phyloP scores from a whole-genome alignment of 2,888 invertebrate species.

The Pterostichus niger region DNA sequence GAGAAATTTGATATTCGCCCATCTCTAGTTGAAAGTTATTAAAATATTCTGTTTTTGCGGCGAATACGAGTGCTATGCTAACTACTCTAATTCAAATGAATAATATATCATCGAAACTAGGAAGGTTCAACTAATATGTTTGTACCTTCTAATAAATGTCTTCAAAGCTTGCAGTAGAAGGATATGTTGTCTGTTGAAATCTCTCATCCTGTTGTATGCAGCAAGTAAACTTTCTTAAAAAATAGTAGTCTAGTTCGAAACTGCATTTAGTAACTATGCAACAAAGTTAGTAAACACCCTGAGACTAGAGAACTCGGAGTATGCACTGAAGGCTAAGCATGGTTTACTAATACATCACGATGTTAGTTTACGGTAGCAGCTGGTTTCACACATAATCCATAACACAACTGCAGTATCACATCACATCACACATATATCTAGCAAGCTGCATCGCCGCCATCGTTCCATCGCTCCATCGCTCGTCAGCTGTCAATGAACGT shows the following conservation, averaged over 20 bases:
- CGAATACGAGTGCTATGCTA: too few species aligned
- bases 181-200: background rate
- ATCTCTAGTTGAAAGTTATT: too few species aligned
- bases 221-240: background rate
- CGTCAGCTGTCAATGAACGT: background rate
- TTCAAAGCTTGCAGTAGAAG: too few species aligned
- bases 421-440: too few species aligned
- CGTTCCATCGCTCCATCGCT: background rate
- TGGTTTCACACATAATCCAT: constrained; percentile 42
- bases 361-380: constrained; percentile 10
- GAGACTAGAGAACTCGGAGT: background rate
- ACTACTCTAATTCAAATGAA: too few species aligned
- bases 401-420: constrained; percentile 13
- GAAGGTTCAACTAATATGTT: too few species aligned
- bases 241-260: background rate
- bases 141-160: too few species aligned
- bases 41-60: too few species aligned
- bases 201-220: background rate
- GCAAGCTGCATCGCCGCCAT: too few species aligned
- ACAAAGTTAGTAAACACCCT: background rate
- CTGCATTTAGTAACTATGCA: constrained; percentile 1
- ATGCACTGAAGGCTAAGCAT: constrained; percentile 7
- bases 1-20: too few species aligned
- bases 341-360: constrained; percentile 37
- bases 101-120: too few species aligned